These are phyloP conservation scores for Wiebesia pumilae DNA, from an alignment of 1,140 invertebrate species.

Conservation along the genomic window DNA sequence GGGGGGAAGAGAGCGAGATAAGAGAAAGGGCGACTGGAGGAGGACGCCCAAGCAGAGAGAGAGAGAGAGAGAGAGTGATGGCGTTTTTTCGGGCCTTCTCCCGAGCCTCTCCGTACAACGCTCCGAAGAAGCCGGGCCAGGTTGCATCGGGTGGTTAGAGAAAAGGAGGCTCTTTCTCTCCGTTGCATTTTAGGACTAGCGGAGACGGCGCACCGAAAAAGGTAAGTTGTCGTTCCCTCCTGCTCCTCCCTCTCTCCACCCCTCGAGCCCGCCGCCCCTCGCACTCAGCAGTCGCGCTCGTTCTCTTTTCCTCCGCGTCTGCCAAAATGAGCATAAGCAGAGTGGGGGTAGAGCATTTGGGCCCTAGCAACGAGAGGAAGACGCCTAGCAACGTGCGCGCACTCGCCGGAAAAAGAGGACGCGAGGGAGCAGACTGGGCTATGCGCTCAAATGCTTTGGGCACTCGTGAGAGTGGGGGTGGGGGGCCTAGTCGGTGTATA, in stretches of 20 bases:
- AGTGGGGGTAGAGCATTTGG: constrained; percentile 55
- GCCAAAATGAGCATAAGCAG: neutral
- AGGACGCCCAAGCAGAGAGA: constrained; percentile 36
- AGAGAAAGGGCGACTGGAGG: neutral
- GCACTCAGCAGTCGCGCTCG: too few relatives aligned
- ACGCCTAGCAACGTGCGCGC: constrained; percentile 68
- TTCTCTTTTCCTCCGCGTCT: constrained; percentile 43
- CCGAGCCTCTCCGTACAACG: neutral
- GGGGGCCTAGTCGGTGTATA: constrained; percentile 46
- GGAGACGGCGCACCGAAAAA: constrained; percentile 50
- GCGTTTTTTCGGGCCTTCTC: constrained; percentile 42
- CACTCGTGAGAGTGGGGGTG: constrained; percentile 56
- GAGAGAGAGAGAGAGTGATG: too few relatives aligned
- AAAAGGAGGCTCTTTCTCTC: constrained; percentile 52
- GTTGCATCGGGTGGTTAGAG: constrained; percentile 62
- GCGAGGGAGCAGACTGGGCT: constrained; percentile 58
- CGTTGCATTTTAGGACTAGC: constrained; percentile 73
- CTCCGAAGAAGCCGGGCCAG: constrained; percentile 42
- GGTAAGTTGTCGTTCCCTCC: constrained; percentile 27
- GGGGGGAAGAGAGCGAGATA: constrained; percentile 23
- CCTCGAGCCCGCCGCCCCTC: too few relatives aligned
- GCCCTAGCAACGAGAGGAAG: constrained; percentile 73
- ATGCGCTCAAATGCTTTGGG: constrained; percentile 36
- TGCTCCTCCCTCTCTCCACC: too few relatives aligned
- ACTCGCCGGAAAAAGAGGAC: constrained; percentile 46